Conservation (phyloP, 2,888 invertebrate genomes). For the Coleophora flavipennella region DNA sequence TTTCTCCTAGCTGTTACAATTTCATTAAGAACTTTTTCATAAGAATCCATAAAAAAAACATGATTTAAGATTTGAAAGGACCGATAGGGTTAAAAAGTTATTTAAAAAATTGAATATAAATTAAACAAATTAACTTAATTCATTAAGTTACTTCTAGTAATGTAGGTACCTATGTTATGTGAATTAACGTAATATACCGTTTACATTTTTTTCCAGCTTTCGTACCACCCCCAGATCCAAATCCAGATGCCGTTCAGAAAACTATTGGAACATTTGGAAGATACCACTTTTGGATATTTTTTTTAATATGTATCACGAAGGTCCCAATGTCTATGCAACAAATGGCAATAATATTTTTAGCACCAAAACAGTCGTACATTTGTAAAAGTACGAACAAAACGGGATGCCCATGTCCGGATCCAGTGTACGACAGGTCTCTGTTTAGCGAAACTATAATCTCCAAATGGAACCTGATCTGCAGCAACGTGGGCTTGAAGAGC, state of each 20-base stretch:
- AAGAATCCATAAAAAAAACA: no score
- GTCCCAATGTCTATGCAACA: slow-evolving; percentile 53
- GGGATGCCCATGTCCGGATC: slow-evolving; percentile 9
- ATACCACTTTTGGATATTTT: slow-evolving; percentile 48
- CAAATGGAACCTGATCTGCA: slow-evolving; percentile 81
- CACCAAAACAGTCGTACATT: slow-evolving; percentile 43
- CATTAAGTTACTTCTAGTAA: no score
- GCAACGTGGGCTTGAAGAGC: slow-evolving; percentile 66
- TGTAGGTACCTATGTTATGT: no score
- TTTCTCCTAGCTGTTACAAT: no score
- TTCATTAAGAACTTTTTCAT: no score
- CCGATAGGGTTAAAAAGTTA: no score
- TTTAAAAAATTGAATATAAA: no score
- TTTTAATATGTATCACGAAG: slow-evolving; percentile 51
- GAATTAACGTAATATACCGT: no score
- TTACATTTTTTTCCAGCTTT: no score
- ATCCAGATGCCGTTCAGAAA: background rate
- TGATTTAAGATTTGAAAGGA: no score
- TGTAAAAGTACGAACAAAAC: slow-evolving; percentile 19
- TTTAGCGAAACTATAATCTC: slow-evolving; percentile 77
- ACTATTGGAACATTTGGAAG: slow-evolving; percentile 20
- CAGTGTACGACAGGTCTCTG: slow-evolving; percentile 70
- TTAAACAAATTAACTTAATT: no score
- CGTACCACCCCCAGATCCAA: no score
- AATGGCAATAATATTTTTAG: slow-evolving; percentile 65